Evolutionary conservation across 2,888 invertebrate genomes (phyloP).

Genomic region (Ditula angustiorana): DNA sequence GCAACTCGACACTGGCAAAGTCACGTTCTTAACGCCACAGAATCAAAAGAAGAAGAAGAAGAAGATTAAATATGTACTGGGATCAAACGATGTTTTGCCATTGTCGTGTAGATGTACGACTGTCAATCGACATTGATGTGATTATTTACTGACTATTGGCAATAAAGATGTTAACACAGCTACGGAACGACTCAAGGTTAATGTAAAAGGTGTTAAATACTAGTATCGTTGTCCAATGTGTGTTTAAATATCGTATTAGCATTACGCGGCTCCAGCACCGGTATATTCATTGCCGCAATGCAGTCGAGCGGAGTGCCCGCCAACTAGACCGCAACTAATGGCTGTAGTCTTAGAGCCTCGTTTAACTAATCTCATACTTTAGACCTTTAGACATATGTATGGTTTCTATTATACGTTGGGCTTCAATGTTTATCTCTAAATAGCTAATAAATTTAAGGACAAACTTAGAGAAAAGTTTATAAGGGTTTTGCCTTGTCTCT

Average conservation of each 20-base stretch:
- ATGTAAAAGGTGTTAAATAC: slow-evolving; percentile 39
- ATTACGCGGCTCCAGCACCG: slow-evolving; percentile 41
- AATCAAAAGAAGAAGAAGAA: too few species aligned
- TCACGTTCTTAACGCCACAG: too few species aligned
- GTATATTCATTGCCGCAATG: slow-evolving; percentile 57
- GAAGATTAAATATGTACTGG: too few species aligned
- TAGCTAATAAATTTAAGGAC: not conserved
- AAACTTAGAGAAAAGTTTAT: not conserved
- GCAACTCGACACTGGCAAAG: too few species aligned
- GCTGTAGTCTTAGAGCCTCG: not conserved
- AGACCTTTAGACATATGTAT: too few species aligned
- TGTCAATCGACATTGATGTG: slow-evolving; percentile 30
- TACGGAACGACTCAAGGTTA: slow-evolving; percentile 22
- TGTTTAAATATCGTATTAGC: slow-evolving; percentile 36
- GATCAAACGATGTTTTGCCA: not conserved
- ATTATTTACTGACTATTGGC: slow-evolving; percentile 26
- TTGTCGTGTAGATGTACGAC: not conserved
- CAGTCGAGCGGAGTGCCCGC: slow-evolving; percentile 55
- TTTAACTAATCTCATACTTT: not conserved
- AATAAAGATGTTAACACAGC: slow-evolving; percentile 27
- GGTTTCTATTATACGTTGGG: not conserved
- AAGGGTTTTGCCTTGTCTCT: not conserved
- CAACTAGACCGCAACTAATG: slow-evolving; percentile 59
- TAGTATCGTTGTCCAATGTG: slow-evolving; percentile 13
- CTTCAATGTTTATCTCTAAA: not conserved